Percentiles rank a stretch among this genome's conserved stretches.
Evolutionary conservation across 2,113 vertebrate species (phyloP).

Genomic region (Sciurus niger): DNA sequence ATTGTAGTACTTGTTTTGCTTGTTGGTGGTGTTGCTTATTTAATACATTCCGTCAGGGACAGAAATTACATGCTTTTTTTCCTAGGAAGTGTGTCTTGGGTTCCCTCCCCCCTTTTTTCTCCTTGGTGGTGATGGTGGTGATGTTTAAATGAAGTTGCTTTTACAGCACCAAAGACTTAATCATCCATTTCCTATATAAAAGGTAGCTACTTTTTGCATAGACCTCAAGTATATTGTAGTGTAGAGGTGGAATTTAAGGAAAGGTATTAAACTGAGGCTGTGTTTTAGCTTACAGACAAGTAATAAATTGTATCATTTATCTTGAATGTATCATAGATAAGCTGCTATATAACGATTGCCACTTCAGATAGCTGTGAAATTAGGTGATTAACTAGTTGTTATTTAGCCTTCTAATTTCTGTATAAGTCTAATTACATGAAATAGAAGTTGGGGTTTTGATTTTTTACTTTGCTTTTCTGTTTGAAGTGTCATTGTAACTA

Average conservation of each 20-base stretch:
- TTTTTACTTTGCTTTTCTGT: constrained; percentile 95
- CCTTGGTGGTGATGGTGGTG: constrained; percentile 84
- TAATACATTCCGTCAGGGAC: constrained; percentile 99
- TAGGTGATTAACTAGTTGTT: constrained; percentile 98
- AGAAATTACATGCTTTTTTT: constrained; percentile 92
- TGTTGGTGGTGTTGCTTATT: constrained; percentile 98
- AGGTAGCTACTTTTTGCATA: constrained; percentile 99
- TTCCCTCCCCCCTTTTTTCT: constrained; percentile 70
- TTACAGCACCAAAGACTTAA: constrained; percentile 99
- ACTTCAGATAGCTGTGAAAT: constrained; percentile 99
- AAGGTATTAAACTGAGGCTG: constrained; percentile 95
- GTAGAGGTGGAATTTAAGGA: constrained; percentile 94
- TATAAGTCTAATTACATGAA: constrained; percentile 98
- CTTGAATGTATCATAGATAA: constrained; percentile 99
- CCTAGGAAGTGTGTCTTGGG: constrained; percentile 90
- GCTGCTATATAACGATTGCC: constrained; percentile 99
- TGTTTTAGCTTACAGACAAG: constrained; percentile 98
- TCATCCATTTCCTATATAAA: constrained; percentile 97
- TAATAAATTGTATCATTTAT: constrained; percentile 99
- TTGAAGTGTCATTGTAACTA: constrained; percentile 99
- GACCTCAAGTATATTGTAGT: constrained; percentile 98
- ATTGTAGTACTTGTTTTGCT: constrained; percentile 95
- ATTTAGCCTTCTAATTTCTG: constrained; percentile 97
- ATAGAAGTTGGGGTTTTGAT: constrained; percentile 96
- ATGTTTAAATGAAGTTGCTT: constrained; percentile 97